Conservation (phyloP, 2,797 vertebrate species). For the Gorsachius magnificus region DNA sequence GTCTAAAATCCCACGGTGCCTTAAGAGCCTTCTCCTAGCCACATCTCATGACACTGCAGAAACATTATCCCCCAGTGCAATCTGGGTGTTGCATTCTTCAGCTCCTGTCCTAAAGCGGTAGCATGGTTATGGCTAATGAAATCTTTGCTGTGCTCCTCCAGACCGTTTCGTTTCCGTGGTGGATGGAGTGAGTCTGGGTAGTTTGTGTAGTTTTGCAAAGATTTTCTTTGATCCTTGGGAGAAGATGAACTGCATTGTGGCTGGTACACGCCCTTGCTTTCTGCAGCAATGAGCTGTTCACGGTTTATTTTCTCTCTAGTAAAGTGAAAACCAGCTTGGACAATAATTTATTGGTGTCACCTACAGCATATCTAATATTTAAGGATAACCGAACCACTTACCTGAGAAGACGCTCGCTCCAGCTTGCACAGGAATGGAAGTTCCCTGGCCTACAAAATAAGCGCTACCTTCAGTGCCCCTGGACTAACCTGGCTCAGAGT, state of each 20-base stretch:
- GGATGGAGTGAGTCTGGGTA: not conserved
- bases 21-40: not conserved
- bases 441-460: not conserved
- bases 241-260: not conserved
- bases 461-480: not conserved
- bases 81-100: not conserved
- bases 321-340: not conserved
- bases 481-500: not conserved
- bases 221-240: not conserved
- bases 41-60: not conserved
- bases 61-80: not conserved
- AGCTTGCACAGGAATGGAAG: not conserved
- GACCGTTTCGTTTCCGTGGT: accelerated
- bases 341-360: not conserved
- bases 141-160: not conserved
- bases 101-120: not conserved
- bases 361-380: not conserved
- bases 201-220: not conserved
- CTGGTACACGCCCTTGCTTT: not conserved
- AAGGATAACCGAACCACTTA: not conserved
- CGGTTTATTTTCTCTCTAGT: not conserved
- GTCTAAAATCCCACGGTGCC: not conserved
- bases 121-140: not conserved
- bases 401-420: not conserved
- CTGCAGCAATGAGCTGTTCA: not conserved